Conservation (phyloP, 2,888 invertebrate genomes). For the Polyommatus icarus region DNA sequence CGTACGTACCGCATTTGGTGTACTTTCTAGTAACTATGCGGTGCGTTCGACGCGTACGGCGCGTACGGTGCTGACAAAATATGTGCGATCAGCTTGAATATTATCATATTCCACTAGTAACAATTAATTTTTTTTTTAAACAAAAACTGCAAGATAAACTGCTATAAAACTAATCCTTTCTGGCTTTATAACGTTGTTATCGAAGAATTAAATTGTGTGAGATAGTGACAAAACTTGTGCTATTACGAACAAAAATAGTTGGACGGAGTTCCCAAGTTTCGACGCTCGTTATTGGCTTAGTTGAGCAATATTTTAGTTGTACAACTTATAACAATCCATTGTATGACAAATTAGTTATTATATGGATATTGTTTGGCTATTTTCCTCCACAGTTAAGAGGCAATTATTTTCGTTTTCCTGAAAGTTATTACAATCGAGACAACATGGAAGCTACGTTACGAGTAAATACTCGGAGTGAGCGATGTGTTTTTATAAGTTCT, state of each 20-base stretch:
- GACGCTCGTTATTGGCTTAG: constrained; percentile 75
- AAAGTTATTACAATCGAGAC: constrained; percentile 9
- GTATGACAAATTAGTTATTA: constrained; percentile 44
- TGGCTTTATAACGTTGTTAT: constrained; percentile 36
- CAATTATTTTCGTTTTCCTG: constrained; percentile 17
- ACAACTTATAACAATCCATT: constrained; percentile 67
- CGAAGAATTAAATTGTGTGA: constrained; percentile 60
- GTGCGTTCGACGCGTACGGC: too few relatives aligned
- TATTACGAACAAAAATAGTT: constrained; percentile 78
- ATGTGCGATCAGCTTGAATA: background rate
- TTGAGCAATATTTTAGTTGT: constrained; percentile 73
- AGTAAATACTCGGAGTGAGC: background rate
- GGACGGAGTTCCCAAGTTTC: constrained; percentile 60
- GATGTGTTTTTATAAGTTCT: background rate
- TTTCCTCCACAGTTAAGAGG: background rate
- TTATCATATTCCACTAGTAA: background rate
- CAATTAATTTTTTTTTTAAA: background rate
- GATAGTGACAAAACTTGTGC: constrained; percentile 61
- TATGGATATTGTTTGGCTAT: constrained; percentile 14
- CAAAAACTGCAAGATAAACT: background rate
- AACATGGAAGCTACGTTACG: background rate
- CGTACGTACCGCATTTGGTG: too few relatives aligned
- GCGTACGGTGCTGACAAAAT: too few relatives aligned
- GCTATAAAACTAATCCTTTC: background rate
- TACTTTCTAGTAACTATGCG: too few relatives aligned